Evolutionary conservation across 2,113 vertebrate species (phyloP).

Genomic region (Salvelinus sp.): DNA sequence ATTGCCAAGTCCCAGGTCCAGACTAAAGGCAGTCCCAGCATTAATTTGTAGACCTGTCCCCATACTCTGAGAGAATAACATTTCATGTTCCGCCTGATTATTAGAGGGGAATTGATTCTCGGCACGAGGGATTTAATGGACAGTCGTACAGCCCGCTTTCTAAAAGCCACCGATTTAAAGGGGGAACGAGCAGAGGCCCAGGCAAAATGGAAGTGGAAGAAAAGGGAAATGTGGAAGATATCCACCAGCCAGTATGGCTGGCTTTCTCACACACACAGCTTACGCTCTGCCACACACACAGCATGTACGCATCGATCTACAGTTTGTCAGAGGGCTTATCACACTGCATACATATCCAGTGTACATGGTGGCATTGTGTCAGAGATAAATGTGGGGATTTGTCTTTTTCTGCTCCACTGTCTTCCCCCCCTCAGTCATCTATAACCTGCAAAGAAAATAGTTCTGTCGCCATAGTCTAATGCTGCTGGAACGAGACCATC

Average conservation of each 20-base stretch:
- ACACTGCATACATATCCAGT: neutral
- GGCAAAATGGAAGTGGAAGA: neutral
- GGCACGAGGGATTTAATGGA: neutral
- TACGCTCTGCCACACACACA: neutral
- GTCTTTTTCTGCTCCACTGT: neutral
- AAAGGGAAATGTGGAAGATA: neutral
- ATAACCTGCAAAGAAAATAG: neutral
- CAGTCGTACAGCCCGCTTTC: neutral
- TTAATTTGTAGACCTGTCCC: neutral
- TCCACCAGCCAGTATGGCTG: neutral
- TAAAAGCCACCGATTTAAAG: neutral
- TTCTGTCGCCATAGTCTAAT: neutral
- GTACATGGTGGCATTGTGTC: neutral
- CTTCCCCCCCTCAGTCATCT: neutral
- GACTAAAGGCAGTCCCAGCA: neutral
- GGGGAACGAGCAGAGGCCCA: neutral
- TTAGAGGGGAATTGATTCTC: neutral
- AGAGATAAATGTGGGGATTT: neutral
- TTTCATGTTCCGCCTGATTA: neutral
- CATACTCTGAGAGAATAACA: neutral
- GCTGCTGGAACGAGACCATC: neutral
- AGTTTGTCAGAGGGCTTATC: neutral
- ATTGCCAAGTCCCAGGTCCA: neutral
- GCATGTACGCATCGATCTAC: neutral
- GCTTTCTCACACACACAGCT: neutral